Percentiles rank a stretch among this genome's conserved stretches.
phyloP scores from a whole-genome alignment of 2,113 vertebrate genomes.

The Rhabdornis inornatus region DNA sequence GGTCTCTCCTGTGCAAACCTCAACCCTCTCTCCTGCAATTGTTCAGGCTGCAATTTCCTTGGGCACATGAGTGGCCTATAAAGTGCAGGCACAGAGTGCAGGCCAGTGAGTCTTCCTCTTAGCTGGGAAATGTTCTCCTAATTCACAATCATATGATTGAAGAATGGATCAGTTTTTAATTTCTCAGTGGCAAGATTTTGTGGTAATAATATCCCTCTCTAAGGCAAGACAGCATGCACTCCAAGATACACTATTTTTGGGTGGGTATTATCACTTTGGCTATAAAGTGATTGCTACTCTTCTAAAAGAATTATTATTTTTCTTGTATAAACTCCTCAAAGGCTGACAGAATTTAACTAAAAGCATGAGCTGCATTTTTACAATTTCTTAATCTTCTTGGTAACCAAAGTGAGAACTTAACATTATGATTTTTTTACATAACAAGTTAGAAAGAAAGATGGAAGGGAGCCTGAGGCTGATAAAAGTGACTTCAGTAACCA shows the following conservation, averaged over 20 bases:
- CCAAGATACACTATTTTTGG: background rate
- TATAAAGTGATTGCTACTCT: background rate
- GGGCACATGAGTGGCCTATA: accelerated
- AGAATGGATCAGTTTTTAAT: background rate
- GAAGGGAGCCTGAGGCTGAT: background rate
- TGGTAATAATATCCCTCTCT: background rate
- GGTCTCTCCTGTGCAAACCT: background rate
- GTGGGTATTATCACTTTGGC: background rate
- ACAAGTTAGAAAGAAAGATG: background rate
- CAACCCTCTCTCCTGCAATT: background rate
- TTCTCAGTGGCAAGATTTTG: background rate
- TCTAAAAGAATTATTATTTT: background rate
- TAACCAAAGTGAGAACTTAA: background rate
- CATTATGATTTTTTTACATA: background rate
- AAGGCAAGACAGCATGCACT: background rate
- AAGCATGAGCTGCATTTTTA: background rate
- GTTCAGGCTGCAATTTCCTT: background rate
- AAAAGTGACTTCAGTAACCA: background rate
- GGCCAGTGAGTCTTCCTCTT: background rate
- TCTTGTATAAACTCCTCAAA: background rate
- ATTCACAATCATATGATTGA: background rate
- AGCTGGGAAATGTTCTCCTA: background rate
- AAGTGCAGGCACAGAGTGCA: background rate
- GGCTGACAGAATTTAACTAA: background rate
- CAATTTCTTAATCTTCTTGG: background rate